Percentiles rank a stretch among this genome's conserved stretches.
Evolutionary conservation across 2,888 invertebrate genomes (phyloP).

Genomic region (Drosophila testacea): DNA sequence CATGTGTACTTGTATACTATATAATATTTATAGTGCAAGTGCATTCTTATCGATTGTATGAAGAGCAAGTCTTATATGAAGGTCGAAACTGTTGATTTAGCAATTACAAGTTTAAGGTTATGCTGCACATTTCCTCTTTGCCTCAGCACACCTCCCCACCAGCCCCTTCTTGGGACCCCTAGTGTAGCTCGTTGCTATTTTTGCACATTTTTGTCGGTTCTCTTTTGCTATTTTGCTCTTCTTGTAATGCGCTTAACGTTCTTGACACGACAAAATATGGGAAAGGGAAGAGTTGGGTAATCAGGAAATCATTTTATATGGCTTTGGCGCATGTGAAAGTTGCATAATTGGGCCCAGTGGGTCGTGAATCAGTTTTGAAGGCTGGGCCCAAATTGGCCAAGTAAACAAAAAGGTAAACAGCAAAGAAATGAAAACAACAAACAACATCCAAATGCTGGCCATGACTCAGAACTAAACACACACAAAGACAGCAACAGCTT

Average conservation of each 20-base stretch:
- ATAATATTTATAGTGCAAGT: not conserved
- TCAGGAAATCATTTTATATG: slow-evolving; percentile 73
- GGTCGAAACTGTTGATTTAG: slow-evolving; percentile 53
- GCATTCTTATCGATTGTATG: slow-evolving; percentile 42
- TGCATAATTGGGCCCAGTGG: slow-evolving; percentile 57
- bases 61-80: slow-evolving; percentile 30
- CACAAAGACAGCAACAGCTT: not conserved
- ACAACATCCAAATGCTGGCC: slow-evolving; percentile 26
- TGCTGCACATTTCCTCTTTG: slow-evolving; percentile 44
- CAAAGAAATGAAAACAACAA: slow-evolving; percentile 10
- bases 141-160: not conserved
- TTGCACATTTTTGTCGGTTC: slow-evolving; percentile 28
- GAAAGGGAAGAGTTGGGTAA: slow-evolving; percentile 5
- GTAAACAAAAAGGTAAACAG: slow-evolving; percentile 18
- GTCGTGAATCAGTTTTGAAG: slow-evolving; percentile 50
- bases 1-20: not conserved
- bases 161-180: not conserved
- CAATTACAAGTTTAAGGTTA: slow-evolving; percentile 58
- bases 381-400: slow-evolving; percentile 38
- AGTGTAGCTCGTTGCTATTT: slow-evolving; percentile 49
- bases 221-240: slow-evolving; percentile 5
- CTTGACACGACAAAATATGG: not conserved
- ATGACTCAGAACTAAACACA: slow-evolving; percentile 38
- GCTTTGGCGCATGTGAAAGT: slow-evolving; percentile 62
- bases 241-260: slow-evolving; percentile 65